Base-by-base conservation (phyloP, 2,113 vertebrate genomes). In the Triplophysa tibetana region DNA sequence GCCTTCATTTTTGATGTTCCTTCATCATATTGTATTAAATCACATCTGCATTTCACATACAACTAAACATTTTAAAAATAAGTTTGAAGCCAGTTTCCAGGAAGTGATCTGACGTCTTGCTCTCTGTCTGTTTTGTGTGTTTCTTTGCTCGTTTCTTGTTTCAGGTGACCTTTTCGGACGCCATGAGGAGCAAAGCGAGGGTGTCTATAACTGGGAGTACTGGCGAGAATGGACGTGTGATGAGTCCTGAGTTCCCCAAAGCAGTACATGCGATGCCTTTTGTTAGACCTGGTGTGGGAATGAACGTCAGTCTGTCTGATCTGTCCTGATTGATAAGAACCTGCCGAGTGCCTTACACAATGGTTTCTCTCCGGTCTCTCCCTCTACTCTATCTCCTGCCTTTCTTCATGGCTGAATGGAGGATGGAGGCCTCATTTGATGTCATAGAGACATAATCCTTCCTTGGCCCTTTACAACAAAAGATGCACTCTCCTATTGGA, bases 301-400 rank as follows among this genome's bases (percentile, higher is more conserved):
- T 98, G 92, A 98, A 95, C 94, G 96, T 97, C 96, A 96, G 98
- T 95, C 94, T 99, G 93, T 98, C 97, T 92, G 96, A 97, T 95
- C 94, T 97, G 93, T 99, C 94, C 89, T 98, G 96, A 97, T 96
- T 94, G 92, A 95, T 93, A 94, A 94, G 93, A 95, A 96, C 96
- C 95, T 95, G 95, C 93, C 93, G 95, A 98, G 98, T 99, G 98
- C 98, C 98, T 99, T 99, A 99, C 93, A 95, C 93, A 95, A 94
- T 94, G 96, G 95, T 97, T 96, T 69, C 56, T 83, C 67, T 54
- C 45, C 52, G 33, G 70, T 72, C 83, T 77, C 73, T 85, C 43
- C 33, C 21, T 24, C 66, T 74, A 43, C 26, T 21, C 70, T 80
- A 6, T 81, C 21, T 69, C 65, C 75, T 26, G 13, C 21, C 63